Conservation (phyloP, 2,888 invertebrate species). For the Ceratothoa steindachneri region DNA sequence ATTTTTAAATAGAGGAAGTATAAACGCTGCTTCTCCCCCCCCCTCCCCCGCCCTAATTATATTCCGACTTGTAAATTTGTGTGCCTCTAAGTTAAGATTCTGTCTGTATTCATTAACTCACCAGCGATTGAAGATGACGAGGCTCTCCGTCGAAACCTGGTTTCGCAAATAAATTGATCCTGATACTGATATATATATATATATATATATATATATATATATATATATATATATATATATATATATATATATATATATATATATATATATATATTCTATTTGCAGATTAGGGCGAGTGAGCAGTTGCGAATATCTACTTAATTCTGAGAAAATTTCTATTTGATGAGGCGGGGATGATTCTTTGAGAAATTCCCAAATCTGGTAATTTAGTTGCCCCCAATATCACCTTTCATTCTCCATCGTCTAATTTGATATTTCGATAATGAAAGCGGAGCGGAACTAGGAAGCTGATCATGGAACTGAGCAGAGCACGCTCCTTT, state of each 20-base stretch:
- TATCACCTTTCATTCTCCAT: constrained; percentile 8
- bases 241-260: background rate
- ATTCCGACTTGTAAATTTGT: no score
- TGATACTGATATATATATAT: no score
- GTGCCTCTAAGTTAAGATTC: no score
- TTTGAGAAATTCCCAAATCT: background rate
- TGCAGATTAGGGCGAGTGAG: background rate
- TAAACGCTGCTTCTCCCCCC: no score
- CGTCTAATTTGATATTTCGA: constrained; percentile 12
- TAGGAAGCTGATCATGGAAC: background rate
- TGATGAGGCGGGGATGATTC: background rate
- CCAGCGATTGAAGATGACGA: no score
- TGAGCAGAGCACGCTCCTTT: background rate
- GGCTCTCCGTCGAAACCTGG: no score
- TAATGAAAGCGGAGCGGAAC: background rate
- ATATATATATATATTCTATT: constrained; percentile 1
- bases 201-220: background rate
- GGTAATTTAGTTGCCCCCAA: constrained; percentile 7
- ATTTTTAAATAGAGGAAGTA: no score
- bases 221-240: background rate
- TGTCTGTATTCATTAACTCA: no score
- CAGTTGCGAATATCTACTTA: background rate
- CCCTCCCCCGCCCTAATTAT: no score
- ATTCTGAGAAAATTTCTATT: background rate
- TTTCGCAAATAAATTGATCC: no score